These are phyloP conservation scores for Microcebus ravelobensis DNA, from an alignment of 2,113 vertebrate genomes.

Conservation along the genomic window DNA sequence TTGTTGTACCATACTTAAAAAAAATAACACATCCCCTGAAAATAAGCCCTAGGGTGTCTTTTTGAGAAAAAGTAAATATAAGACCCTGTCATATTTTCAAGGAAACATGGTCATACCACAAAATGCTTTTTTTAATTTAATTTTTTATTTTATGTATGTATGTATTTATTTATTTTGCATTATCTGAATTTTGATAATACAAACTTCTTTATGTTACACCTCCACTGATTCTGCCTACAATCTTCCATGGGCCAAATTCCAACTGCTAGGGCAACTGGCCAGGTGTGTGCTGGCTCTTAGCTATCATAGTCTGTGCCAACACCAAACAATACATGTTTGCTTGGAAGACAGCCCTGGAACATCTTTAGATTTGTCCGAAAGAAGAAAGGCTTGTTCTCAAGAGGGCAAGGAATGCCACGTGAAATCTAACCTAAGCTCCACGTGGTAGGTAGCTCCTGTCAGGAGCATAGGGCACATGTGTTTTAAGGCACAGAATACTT, in stretches of 20 bases:
- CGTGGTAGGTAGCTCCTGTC: background rate
- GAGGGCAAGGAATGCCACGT: background rate
- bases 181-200: background rate
- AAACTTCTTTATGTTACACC: background rate
- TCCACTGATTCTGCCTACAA: background rate
- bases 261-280: background rate
- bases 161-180: too few relatives aligned
- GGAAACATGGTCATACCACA: background rate
- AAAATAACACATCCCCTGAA: too few relatives aligned
- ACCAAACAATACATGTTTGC: background rate
- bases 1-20: too few relatives aligned
- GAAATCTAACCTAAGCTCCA: background rate
- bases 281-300: background rate
- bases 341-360: background rate
- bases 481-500: background rate
- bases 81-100: too few relatives aligned
- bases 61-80: too few relatives aligned
- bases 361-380: background rate
- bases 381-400: background rate
- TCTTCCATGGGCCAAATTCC: background rate
- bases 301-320: background rate
- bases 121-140: background rate
- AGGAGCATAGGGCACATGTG: background rate
- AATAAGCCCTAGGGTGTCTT: too few relatives aligned
- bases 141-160: too few relatives aligned